phyloP scores from a whole-genome alignment of 2,113 vertebrate genomes.

The Lycaon pictus region DNA sequence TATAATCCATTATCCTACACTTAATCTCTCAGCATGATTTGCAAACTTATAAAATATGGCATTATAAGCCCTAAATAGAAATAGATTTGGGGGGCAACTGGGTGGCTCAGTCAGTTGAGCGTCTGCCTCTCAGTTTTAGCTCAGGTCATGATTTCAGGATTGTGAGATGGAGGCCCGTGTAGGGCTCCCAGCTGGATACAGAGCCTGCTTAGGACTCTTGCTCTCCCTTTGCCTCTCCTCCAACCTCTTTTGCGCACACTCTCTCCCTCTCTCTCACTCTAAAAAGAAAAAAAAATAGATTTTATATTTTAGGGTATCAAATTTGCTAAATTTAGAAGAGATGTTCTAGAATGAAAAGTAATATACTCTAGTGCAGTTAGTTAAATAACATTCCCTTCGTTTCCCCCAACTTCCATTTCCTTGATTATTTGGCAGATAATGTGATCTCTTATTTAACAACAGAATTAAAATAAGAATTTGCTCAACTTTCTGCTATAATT shows the following conservation, averaged over 20 bases:
- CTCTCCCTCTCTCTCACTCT: neutral
- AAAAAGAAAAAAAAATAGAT: neutral
- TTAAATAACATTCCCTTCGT: neutral
- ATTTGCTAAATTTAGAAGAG: neutral
- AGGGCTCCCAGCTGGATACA: neutral
- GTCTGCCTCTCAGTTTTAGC: neutral
- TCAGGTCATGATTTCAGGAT: neutral
- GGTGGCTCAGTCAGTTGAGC: neutral
- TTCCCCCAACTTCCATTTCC: neutral
- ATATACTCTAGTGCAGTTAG: neutral
- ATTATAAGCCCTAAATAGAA: neutral
- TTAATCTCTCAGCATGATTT: neutral
- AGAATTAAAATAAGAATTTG: neutral
- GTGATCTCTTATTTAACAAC: neutral
- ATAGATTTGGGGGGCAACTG: neutral
- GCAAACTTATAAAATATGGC: neutral
- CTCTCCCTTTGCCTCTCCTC: neutral
- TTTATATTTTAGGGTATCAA: neutral
- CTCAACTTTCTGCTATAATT: neutral
- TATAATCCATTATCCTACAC: neutral
- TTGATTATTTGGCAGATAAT: neutral
- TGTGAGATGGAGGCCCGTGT: neutral
- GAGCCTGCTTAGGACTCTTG: neutral
- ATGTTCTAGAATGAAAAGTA: neutral
- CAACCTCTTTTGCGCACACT: neutral